Percentiles rank a stretch among this genome's conserved stretches.
Conservation (phyloP, 1,140 invertebrate genomes). For the Brachionus rubens region DNA sequence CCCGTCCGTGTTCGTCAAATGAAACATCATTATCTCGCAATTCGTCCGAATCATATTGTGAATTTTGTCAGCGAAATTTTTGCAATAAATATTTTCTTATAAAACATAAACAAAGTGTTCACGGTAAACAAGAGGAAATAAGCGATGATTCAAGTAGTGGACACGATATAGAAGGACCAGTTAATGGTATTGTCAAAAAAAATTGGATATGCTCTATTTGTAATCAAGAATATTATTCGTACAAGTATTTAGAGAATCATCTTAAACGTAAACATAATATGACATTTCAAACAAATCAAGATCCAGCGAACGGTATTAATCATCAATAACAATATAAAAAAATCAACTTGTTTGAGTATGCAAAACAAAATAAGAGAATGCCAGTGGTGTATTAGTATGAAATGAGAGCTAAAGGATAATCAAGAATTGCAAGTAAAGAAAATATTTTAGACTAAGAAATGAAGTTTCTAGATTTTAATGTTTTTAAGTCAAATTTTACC, state of each 20-base stretch:
- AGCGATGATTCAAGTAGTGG: neutral
- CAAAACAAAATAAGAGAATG: too few relatives aligned
- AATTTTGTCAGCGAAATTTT: constrained; percentile 61
- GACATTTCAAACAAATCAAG: too few relatives aligned
- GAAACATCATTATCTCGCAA: neutral
- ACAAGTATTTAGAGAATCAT: constrained; percentile 2
- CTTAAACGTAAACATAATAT: neutral
- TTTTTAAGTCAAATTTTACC: too few relatives aligned
- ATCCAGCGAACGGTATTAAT: too few relatives aligned
- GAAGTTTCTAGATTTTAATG: too few relatives aligned
- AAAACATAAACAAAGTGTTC: constrained; percentile 67
- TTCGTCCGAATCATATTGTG: constrained; percentile 57
- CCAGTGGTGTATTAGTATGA: too few relatives aligned
- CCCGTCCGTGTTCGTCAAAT: neutral
- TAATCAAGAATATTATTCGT: constrained; percentile 13
- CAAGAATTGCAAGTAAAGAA: too few relatives aligned
- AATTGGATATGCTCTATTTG: constrained; percentile 14
- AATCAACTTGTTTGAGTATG: too few relatives aligned
- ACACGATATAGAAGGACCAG: neutral
- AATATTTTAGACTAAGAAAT: too few relatives aligned
- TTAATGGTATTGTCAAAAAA: neutral
- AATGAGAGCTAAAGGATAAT: too few relatives aligned
- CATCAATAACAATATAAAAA: too few relatives aligned
- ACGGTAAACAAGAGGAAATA: constrained; percentile 57
- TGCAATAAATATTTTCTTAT: constrained; percentile 65